Percentiles rank a stretch among this genome's conserved stretches.
Conservation (phyloP, 1,140 invertebrate genomes). For the Habropoda laboriosa region DNA sequence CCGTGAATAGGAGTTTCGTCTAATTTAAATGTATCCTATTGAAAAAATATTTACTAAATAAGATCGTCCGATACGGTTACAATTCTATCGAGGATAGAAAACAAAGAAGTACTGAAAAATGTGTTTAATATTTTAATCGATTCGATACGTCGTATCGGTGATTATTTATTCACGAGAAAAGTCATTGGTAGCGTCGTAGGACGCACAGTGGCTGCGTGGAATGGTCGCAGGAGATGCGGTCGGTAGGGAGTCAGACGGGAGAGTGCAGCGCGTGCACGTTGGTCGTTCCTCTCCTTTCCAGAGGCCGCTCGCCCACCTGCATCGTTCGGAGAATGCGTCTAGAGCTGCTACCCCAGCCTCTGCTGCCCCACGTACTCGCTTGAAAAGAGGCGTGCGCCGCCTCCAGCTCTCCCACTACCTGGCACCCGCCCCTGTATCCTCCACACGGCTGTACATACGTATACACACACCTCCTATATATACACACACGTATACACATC, state of each 20-base stretch:
- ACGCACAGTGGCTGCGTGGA: neutral
- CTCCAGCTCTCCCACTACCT: conserved; percentile 58
- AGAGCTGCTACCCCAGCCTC: conserved; percentile 58
- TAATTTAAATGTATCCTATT: neutral
- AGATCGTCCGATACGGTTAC: neutral
- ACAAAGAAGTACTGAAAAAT: no score
- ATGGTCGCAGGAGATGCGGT: conserved; percentile 17
- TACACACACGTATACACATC: conserved; percentile 13
- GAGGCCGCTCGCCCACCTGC: conserved; percentile 58
- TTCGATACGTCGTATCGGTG: no score
- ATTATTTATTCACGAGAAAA: neutral
- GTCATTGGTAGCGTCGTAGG: neutral
- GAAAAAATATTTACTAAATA: neutral
- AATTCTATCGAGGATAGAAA: no score
- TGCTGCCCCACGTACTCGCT: conserved; percentile 60
- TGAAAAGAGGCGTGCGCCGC: conserved; percentile 67
- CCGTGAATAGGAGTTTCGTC: neutral
- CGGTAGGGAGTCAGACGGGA: conserved; percentile 40
- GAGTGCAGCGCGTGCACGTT: conserved; percentile 59
- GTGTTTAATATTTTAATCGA: no score
- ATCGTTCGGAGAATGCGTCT: conserved; percentile 66
- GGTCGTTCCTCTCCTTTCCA: conserved; percentile 48
- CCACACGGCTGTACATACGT: conserved; percentile 31
- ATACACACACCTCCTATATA: neutral
- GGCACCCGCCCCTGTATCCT: conserved; percentile 62